A percentile compares a stretch with the other conserved stretches of the same genome.
Evolutionary conservation across 1,140 invertebrate species (phyloP).

Genomic region (Phthorimaea operculella): DNA sequence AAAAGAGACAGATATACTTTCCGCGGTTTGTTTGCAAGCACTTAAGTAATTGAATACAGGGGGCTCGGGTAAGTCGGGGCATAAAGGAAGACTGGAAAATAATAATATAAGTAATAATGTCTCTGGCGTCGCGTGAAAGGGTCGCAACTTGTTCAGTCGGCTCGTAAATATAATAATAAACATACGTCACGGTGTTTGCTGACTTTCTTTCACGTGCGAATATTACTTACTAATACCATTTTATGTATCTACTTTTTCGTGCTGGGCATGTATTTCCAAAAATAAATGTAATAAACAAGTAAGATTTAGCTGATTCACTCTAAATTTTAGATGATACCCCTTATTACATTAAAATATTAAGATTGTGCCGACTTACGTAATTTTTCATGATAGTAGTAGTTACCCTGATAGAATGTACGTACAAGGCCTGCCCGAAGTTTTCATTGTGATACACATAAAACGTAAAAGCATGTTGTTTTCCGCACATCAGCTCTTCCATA

Average conservation of each 20-base stretch:
- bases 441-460: too few species aligned
- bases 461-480: constrained; percentile 2
- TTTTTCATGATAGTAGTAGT: too few species aligned
- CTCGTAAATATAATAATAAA: constrained; percentile 52
- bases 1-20: constrained; percentile 33
- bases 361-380: too few species aligned
- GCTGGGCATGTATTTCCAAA: too few species aligned
- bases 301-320: too few species aligned
- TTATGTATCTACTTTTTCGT: too few species aligned
- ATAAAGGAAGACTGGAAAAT: constrained; percentile 51
- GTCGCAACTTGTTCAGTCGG: constrained; percentile 34
- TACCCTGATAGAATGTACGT: too few species aligned
- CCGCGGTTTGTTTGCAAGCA: constrained; percentile 40
- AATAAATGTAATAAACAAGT: too few species aligned
- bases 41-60: constrained; percentile 64
- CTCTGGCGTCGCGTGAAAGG: constrained; percentile 28
- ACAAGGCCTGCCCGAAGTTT: too few species aligned
- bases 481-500: constrained; percentile 11
- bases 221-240: too few species aligned
- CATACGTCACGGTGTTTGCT: constrained; percentile 32
- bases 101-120: constrained; percentile 55
- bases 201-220: neutral
- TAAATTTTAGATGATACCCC: too few species aligned
- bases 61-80: constrained; percentile 39
- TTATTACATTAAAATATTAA: too few species aligned